Evolutionary conservation across 2,797 vertebrate species (phyloP).

Genomic region (Nyctibius grandis): DNA sequence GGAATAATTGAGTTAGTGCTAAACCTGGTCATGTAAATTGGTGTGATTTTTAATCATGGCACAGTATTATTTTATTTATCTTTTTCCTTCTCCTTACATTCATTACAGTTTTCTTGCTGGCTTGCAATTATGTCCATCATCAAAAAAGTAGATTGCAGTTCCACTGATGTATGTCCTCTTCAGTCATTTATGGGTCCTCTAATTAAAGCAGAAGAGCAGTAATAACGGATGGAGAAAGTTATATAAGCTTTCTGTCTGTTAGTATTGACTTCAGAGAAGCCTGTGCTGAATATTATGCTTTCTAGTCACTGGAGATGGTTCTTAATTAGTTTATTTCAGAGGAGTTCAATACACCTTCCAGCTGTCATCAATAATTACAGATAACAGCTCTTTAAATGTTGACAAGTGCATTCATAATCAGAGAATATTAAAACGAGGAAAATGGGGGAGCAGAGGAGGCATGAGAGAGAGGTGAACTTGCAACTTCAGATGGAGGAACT

Average conservation of each 20-base stretch:
- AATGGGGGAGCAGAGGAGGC: neutral
- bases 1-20: neutral
- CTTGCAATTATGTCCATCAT: neutral
- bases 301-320: conserved; percentile 39
- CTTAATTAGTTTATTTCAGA: conserved; percentile 63
- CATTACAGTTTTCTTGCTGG: neutral
- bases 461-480: neutral
- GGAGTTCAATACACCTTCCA: conserved; percentile 7
- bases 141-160: neutral
- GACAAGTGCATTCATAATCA: neutral
- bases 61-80: neutral
- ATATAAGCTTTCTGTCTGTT: neutral
- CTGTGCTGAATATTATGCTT: neutral
- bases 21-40: neutral
- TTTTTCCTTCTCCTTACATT: neutral
- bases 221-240: neutral
- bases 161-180: neutral
- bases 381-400: neutral
- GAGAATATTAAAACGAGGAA: neutral
- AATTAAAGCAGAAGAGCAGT: neutral
- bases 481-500: neutral
- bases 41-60: neutral
- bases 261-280: neutral
- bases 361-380: neutral
- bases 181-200: neutral